Conservation (phyloP, 2,888 invertebrate genomes). For the Sarcophaga carnaria region DNA sequence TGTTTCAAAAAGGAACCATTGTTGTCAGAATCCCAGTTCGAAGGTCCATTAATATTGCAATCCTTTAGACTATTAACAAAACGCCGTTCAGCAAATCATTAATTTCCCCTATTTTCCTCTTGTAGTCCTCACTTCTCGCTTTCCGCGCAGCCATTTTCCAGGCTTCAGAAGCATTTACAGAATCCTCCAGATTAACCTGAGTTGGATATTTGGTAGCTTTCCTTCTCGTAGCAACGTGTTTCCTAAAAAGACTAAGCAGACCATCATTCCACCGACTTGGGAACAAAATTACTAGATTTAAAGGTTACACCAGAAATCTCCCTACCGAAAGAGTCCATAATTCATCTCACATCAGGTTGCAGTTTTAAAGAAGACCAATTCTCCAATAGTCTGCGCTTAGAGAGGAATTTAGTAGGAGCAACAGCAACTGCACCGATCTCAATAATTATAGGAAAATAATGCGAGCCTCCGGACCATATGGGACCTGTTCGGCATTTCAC, state of each 20-base stretch:
- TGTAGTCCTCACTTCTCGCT: constrained; percentile 3
- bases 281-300: background rate
- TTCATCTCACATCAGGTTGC: background rate
- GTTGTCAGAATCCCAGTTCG: background rate
- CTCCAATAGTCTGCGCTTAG: background rate
- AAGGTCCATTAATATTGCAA: background rate
- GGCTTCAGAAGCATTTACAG: background rate
- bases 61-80: constrained; percentile 26
- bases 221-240: constrained; percentile 4
- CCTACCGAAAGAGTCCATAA: background rate
- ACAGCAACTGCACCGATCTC: constrained; percentile 5
- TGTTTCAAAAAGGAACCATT: background rate
- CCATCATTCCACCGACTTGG: constrained; percentile 11
- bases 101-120: background rate
- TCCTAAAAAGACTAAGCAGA: background rate
- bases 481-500: background rate
- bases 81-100: constrained; percentile 4
- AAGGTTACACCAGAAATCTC: background rate
- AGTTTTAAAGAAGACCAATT: background rate
- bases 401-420: background rate
- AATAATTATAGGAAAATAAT: constrained; percentile 12
- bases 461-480: constrained; percentile 1
- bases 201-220: constrained; percentile 7
- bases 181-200: constrained; percentile 8
- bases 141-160: background rate